Evolutionary conservation across 1,140 invertebrate species (phyloP).

Genomic region (Apis dorsata): DNA sequence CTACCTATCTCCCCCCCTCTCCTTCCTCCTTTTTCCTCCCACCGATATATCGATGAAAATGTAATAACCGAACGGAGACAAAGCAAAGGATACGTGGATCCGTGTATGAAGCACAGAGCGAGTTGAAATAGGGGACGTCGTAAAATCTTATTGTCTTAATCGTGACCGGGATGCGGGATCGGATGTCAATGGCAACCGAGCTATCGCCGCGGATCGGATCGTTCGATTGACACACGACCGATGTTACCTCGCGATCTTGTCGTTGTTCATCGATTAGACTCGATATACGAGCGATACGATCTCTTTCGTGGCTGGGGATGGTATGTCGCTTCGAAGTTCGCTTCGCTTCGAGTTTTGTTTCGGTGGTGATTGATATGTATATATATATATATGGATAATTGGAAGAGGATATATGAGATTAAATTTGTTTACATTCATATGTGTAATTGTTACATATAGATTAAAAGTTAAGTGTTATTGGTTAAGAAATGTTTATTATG

Average conservation of each 20-base stretch:
- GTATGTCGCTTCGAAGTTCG: neutral
- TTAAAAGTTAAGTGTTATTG: too few species aligned
- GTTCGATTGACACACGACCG: slow-evolving; percentile 10
- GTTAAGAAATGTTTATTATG: too few species aligned
- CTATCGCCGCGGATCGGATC: slow-evolving; percentile 17
- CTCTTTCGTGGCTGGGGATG: neutral
- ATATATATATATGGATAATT: too few species aligned
- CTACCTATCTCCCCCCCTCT: neutral
- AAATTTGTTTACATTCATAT: too few species aligned
- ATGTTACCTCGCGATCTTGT: slow-evolving; percentile 19
- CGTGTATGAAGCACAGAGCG: neutral
- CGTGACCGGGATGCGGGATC: slow-evolving; percentile 15
- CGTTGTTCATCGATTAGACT: slow-evolving; percentile 13
- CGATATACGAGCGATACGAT: slow-evolving; percentile 1
- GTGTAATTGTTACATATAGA: too few species aligned
- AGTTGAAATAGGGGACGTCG: slow-evolving; percentile 30
- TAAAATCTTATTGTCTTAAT: slow-evolving; percentile 50
- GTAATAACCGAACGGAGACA: slow-evolving; percentile 38
- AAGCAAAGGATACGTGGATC: neutral
- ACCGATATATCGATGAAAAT: slow-evolving; percentile 41
- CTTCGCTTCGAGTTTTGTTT: neutral
- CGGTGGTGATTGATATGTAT: too few species aligned
- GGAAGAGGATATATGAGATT: too few species aligned
- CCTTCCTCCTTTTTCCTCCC: neutral
- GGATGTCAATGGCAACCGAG: neutral